phyloP scores from a whole-genome alignment of 1,140 invertebrate genomes.

The Apocrypta bakeri region DNA sequence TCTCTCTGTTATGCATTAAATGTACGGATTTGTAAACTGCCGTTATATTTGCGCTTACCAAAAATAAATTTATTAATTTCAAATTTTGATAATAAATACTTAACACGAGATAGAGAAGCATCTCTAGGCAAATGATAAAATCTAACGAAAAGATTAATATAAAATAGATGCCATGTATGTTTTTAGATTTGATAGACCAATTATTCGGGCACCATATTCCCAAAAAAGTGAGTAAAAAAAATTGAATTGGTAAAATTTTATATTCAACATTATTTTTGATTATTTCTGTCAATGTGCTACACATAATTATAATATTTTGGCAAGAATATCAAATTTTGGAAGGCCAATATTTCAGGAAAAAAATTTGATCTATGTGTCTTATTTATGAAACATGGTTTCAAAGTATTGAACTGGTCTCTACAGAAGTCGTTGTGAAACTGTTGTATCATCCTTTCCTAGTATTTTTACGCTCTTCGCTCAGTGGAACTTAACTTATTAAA shows the following conservation, averaged over 20 bases:
- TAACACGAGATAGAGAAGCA: slow-evolving; percentile 20
- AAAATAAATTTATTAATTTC: slow-evolving; percentile 28
- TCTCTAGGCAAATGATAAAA: slow-evolving; percentile 19
- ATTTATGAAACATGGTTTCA: neutral
- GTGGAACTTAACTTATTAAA: neutral
- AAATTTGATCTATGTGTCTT: neutral
- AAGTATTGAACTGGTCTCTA: neutral
- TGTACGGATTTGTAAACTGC: slow-evolving; percentile 34
- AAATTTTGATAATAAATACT: neutral
- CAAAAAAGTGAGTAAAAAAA: slow-evolving; percentile 41
- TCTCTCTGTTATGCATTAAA: slow-evolving; percentile 8
- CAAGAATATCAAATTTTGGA: neutral
- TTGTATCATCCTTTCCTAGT: neutral
- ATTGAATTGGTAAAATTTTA: slow-evolving; percentile 33
- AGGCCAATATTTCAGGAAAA: neutral
- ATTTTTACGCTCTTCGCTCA: neutral
- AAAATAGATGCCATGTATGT: neutral
- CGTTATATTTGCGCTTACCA: slow-evolving; percentile 27
- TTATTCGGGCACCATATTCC: slow-evolving; percentile 27
- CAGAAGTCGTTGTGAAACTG: neutral
- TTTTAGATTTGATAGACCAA: slow-evolving; percentile 11
- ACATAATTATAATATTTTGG: no score
- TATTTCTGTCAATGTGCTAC: neutral
- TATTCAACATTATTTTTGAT: slow-evolving; percentile 29
- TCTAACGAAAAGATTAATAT: neutral